phyloP scores from a whole-genome alignment of 1,140 invertebrate species.

The Antheraea mylitta region DNA sequence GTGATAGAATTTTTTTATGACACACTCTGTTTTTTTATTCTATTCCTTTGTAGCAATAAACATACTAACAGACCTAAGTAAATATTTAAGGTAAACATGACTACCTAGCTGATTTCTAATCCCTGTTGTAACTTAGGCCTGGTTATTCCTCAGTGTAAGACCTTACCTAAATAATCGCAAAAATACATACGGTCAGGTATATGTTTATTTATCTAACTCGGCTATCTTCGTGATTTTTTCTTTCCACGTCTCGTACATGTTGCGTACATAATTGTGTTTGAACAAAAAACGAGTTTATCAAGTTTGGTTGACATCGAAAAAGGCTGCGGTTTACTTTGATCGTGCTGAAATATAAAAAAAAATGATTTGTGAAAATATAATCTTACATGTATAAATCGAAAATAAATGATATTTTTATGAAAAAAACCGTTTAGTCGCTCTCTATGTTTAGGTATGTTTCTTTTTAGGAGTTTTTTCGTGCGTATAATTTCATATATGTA shows the following conservation, averaged over 20 bases:
- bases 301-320: constrained; percentile 24
- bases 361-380: background rate
- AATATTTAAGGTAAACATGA: too few species aligned
- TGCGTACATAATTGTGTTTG: constrained; percentile 26
- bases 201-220: background rate
- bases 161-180: background rate
- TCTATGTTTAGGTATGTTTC: too few species aligned
- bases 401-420: background rate
- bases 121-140: background rate
- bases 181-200: background rate
- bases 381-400: background rate
- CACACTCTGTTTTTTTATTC: too few species aligned
- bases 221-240: background rate
- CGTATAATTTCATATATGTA: too few species aligned
- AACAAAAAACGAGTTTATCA: constrained; percentile 19
- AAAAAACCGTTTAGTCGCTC: too few species aligned
- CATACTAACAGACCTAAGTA: too few species aligned
- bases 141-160: background rate
- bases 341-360: background rate
- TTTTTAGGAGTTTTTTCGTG: too few species aligned
- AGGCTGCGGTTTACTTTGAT: constrained; percentile 17
- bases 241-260: constrained; percentile 6
- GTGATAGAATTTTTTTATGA: too few species aligned
- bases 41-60: too few species aligned
- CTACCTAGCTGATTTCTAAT: background rate